Evolutionary conservation across 2,888 invertebrate species (phyloP), one percentile per base, ranked within the genome.

Genomic region (Sinotaia quadrata): DNA sequence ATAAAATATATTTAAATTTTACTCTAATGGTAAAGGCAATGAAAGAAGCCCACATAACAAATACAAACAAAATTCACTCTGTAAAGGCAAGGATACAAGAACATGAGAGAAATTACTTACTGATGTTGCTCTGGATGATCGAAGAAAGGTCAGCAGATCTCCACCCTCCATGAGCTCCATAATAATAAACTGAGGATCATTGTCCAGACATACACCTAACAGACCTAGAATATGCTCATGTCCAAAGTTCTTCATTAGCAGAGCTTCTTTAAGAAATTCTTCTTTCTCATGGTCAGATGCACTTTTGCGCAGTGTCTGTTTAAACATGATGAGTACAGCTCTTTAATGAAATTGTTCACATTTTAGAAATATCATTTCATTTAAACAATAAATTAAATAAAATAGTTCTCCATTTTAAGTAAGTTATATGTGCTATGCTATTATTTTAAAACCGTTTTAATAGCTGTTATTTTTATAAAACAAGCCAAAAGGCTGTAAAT

Each of bases 101-200:
- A 10, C 10, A 41, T 41, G 41, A 41, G 10, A 12, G 18, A 12
- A n/a, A 2, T 1, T 36, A 84, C 86, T 78, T 88, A 94, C 94
- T 85, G 91, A 87, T n/a, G 92, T 91, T 49, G 94, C 92, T 67
- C 97, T 91, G 78, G 94, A 94, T 5, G 93, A 92, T 65, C 97
- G 90, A 56, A 99, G 90, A 87, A 96, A 98, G 69, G 94, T 95
- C 37, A 98, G 90, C 68, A 99, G 89, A 89, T 98, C 98, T 0
- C 98, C 98, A 4, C 95, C 97, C 87, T 97, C 95, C 99, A 99
- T 99, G 24, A 98, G 91, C 87, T 99, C 98, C 91, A 98, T 93
- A 57, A 99, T 94, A 74, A 99, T 93, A 80, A 95, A 95, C 82
- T 96, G 94, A 8, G 96, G 94, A 85, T 97, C 96, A 76, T 94